These are phyloP conservation scores for Toxotes chatareus DNA, from an alignment of 2,113 vertebrate species.

Conservation along the genomic window DNA sequence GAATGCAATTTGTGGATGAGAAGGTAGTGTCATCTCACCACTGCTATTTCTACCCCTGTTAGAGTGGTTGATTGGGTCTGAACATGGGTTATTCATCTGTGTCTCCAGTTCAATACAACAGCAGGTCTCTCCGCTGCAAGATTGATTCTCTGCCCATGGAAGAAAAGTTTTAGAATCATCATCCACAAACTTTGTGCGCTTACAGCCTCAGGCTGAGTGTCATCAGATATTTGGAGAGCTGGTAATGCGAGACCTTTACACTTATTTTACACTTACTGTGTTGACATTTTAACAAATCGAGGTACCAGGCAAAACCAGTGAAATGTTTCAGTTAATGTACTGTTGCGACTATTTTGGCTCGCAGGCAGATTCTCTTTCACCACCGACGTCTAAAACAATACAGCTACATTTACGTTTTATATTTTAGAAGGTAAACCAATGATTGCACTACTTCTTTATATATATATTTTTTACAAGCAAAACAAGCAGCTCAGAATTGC, in stretches of 20 bases:
- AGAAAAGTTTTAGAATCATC: slow-evolving; percentile 55
- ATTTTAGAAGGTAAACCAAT: slow-evolving; percentile 27
- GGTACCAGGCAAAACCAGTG: slow-evolving; percentile 16
- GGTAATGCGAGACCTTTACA: slow-evolving; percentile 57
- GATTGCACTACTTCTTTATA: not conserved
- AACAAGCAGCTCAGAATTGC: slow-evolving; percentile 22
- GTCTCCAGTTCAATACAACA: slow-evolving; percentile 44
- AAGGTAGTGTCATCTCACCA: slow-evolving; percentile 35
- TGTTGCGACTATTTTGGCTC: slow-evolving; percentile 42
- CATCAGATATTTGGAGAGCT: slow-evolving; percentile 50
- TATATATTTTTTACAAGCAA: slow-evolving; percentile 19
- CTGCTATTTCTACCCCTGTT: slow-evolving; percentile 37
- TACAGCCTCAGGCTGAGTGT: slow-evolving; percentile 28
- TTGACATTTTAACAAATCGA: slow-evolving; percentile 57
- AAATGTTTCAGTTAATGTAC: slow-evolving; percentile 53
- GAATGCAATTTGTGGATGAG: slow-evolving; percentile 40
- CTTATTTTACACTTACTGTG: slow-evolving; percentile 44
- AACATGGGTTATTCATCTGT: slow-evolving; percentile 58
- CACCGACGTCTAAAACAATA: not conserved
- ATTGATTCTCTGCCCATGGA: slow-evolving; percentile 44
- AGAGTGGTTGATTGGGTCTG: slow-evolving; percentile 48
- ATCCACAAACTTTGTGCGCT: slow-evolving; percentile 42
- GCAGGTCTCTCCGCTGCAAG: slow-evolving; percentile 25
- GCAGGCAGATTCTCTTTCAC: slow-evolving; percentile 39
- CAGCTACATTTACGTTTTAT: slow-evolving; percentile 6